Percentiles rank a stretch among this genome's conserved stretches.
Evolutionary conservation across 1,140 invertebrate genomes (phyloP).

Genomic region (Saccostrea cuccullata): DNA sequence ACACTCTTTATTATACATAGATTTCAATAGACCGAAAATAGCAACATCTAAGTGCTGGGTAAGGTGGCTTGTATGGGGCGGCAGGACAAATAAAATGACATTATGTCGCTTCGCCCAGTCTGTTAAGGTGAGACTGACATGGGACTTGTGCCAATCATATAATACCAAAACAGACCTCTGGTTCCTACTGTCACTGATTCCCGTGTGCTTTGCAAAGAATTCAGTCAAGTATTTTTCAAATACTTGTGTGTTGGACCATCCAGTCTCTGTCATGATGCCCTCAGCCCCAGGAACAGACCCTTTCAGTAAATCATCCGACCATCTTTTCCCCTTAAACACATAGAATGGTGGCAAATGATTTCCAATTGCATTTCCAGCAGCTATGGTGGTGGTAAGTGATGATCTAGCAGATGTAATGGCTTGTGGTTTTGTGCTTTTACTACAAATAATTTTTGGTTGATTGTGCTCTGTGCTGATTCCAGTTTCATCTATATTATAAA

Average conservation of each 20-base stretch:
- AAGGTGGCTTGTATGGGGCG: too few relatives aligned
- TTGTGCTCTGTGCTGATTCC: conserved; percentile 42
- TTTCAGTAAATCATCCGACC: not conserved
- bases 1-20: too few relatives aligned
- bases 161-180: too few relatives aligned
- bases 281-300: not conserved
- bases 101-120: too few relatives aligned
- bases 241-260: conserved; percentile 22
- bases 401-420: conserved; percentile 18
- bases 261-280: conserved; percentile 39
- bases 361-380: conserved; percentile 41
- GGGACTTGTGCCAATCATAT: too few relatives aligned
- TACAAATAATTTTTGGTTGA: conserved; percentile 35
- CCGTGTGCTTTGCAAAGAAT: conserved; percentile 4
- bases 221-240: conserved; percentile 44
- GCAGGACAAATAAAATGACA: too few relatives aligned
- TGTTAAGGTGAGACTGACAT: too few relatives aligned
- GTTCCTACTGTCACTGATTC: too few relatives aligned
- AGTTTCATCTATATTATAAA: conserved; percentile 51
- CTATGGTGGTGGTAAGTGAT: conserved; percentile 42
- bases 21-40: too few relatives aligned
- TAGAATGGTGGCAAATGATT: conserved; percentile 46
- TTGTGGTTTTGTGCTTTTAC: conserved; percentile 30
- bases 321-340: conserved; percentile 46
- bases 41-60: too few relatives aligned